A percentile compares a stretch with the other conserved stretches of the same genome.
phyloP scores from a whole-genome alignment of 2,113 vertebrate species.

The Charina bottae region DNA sequence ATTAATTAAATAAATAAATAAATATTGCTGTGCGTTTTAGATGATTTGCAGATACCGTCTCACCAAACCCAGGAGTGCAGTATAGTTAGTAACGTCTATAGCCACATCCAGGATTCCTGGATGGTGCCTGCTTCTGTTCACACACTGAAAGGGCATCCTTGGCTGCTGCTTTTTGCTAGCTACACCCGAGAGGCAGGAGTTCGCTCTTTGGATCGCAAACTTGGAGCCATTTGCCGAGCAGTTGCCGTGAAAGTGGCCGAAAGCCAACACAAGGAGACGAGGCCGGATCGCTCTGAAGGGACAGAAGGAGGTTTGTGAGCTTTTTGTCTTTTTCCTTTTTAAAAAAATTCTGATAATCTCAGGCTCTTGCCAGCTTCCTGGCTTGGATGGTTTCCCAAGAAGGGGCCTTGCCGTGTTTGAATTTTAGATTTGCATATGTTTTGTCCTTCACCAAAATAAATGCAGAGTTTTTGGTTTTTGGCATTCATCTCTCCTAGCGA shows the following conservation, averaged over 20 bases:
- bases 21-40: background rate
- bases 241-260: constrained; percentile 96
- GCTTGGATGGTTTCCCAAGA: background rate
- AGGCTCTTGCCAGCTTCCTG: rapidly evolving
- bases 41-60: background rate
- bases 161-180: constrained; percentile 61
- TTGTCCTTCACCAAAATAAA: background rate
- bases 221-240: constrained; percentile 91
- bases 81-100: too few relatives aligned
- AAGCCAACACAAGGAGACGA: constrained; percentile 80
- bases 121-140: background rate
- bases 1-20: too few relatives aligned
- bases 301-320: constrained; percentile 73
- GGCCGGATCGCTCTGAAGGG: constrained; percentile 67
- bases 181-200: constrained; percentile 96
- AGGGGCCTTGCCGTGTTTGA: background rate
- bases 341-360: background rate
- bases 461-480: background rate
- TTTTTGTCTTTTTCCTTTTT: background rate
- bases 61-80: background rate
- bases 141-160: background rate
- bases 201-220: constrained; percentile 92
- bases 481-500: background rate
- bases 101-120: background rate
- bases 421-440: constrained; percentile 11